A percentile compares a stretch with the other conserved stretches of the same genome.
Conservation (phyloP, 2,113 vertebrate species). For the Bothrops jararaca region DNA sequence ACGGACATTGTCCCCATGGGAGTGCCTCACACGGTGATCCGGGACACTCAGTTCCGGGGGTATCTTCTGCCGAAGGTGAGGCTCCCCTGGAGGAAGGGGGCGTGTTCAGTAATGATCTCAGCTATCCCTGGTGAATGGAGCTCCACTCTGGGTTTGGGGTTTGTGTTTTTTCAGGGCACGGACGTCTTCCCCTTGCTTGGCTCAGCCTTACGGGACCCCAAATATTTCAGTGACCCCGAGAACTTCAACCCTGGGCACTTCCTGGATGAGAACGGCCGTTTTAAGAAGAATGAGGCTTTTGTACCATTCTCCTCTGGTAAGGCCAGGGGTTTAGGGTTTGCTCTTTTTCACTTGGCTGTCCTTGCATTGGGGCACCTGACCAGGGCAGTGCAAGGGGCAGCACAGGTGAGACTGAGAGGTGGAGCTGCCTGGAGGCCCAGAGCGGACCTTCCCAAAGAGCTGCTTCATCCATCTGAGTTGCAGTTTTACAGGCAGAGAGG, state of each 20-base stretch:
- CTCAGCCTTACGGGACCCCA: constrained; percentile 59
- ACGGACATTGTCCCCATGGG: constrained; percentile 61
- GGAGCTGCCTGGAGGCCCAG: neutral
- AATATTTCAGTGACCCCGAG: constrained; percentile 59
- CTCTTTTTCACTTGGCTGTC: neutral
- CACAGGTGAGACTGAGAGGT: neutral
- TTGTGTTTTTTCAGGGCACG: constrained; percentile 47
- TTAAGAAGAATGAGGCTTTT: constrained; percentile 68
- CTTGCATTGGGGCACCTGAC: neutral
- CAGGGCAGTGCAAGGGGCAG: neutral
- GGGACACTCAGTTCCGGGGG: constrained; percentile 60
- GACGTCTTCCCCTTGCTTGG: constrained; percentile 58
- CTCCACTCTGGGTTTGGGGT: neutral
- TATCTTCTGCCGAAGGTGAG: constrained; percentile 63
- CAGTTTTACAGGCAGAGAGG: neutral
- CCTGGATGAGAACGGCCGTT: constrained; percentile 60
- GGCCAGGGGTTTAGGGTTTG: neutral
- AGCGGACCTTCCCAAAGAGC: neutral
- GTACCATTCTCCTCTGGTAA: constrained; percentile 66
- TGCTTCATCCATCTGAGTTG: neutral
- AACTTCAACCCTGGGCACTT: constrained; percentile 66
- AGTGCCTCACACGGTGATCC: constrained; percentile 48
- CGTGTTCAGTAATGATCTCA: too few species aligned
- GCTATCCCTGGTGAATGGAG: neutral
- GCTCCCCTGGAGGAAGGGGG: neutral